Conservation (phyloP, 2,797 vertebrate genomes). For the Rousettus madagascariensis region DNA sequence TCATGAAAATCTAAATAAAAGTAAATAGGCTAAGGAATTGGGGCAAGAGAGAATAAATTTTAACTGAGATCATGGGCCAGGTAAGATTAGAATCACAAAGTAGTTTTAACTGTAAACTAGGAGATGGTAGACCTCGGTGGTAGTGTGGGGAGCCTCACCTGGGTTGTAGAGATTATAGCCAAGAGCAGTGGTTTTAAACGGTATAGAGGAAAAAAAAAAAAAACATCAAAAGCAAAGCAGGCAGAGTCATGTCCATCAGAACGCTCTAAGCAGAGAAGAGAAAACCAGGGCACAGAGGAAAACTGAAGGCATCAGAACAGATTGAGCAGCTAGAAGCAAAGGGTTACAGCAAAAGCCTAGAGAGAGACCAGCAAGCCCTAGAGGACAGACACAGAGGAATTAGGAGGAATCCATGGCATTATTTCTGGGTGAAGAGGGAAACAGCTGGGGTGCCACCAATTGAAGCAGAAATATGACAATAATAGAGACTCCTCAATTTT, state of each 20-base stretch:
- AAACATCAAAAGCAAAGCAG: not conserved
- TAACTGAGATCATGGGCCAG: not conserved
- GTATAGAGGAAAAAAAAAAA: not conserved
- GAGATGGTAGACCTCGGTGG: not conserved
- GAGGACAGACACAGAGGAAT: not conserved
- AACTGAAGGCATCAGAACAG: not conserved
- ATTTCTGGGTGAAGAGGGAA: not conserved
- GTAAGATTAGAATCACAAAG: not conserved
- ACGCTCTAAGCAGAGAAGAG: not conserved
- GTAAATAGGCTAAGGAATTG: not conserved
- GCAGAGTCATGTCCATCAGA: not conserved
- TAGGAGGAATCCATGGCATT: not conserved
- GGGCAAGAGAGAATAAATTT: not conserved
- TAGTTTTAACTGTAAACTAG: not conserved
- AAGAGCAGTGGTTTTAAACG: not conserved
- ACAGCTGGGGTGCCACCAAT: not conserved
- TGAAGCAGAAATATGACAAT: not conserved
- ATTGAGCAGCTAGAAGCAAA: not conserved
- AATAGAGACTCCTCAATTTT: not conserved
- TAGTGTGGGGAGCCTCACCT: not conserved
- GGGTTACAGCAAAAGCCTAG: not conserved
- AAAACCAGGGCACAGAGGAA: not conserved
- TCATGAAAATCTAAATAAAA: not conserved
- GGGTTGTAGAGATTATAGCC: not conserved
- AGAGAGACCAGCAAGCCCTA: not conserved